phyloP scores from a whole-genome alignment of 2,888 invertebrate species.

The Thera britannica region DNA sequence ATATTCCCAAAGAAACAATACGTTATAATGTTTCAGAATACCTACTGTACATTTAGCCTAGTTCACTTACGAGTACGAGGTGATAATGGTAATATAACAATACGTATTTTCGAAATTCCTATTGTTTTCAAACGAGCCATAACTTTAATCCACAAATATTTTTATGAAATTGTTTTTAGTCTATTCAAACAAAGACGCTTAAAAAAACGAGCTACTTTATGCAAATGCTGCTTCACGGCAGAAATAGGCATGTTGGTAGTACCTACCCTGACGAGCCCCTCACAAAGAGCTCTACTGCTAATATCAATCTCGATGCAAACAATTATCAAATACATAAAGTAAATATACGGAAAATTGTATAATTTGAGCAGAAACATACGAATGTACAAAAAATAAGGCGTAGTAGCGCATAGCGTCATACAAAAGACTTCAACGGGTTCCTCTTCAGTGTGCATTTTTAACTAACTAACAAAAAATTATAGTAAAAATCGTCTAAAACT shows the following conservation, averaged over 20 bases:
- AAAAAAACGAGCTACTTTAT: no score
- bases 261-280: no score
- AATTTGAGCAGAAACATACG: neutral
- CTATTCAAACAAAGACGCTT: no score
- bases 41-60: slow-evolving; percentile 36
- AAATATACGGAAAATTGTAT: neutral
- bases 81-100: slow-evolving; percentile 9
- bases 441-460: slow-evolving; percentile 3
- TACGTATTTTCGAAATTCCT: neutral
- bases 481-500: no score
- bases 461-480: neutral
- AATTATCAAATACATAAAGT: neutral
- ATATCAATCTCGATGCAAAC: no score
- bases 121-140: no score
- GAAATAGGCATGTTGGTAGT: no score
- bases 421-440: slow-evolving; percentile 40
- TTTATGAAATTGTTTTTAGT: no score
- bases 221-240: no score
- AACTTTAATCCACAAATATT: no score
- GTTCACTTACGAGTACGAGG: slow-evolving; percentile 15
- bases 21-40: slow-evolving; percentile 43
- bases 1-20: slow-evolving; percentile 62
- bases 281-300: no score
- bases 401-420: neutral
- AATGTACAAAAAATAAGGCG: neutral